phyloP scores from a whole-genome alignment of 1,140 invertebrate species.

The Sycophila sp. region DNA sequence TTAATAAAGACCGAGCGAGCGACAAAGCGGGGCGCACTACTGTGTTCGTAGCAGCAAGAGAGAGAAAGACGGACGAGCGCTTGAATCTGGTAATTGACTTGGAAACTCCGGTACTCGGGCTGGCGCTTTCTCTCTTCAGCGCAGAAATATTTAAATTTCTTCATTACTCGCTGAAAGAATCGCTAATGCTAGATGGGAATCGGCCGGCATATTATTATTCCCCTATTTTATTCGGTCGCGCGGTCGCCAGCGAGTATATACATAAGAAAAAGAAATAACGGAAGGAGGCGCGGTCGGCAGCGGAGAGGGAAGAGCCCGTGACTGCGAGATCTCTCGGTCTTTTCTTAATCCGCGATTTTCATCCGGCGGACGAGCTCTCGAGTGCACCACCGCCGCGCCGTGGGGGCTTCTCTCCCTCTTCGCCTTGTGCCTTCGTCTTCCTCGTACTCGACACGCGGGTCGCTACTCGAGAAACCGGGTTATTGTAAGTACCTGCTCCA shows the following conservation, averaged over 20 bases:
- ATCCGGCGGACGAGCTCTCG: too few relatives aligned
- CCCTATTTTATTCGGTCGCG: slow-evolving; percentile 52
- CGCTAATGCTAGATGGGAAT: slow-evolving; percentile 57
- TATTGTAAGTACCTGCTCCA: slow-evolving; percentile 59
- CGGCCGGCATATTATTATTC: slow-evolving; percentile 58
- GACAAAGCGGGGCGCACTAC: slow-evolving; percentile 42
- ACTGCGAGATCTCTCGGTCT: too few relatives aligned
- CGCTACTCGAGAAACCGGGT: slow-evolving; percentile 54
- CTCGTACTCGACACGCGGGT: slow-evolving; percentile 41
- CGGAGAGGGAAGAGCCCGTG: too few relatives aligned
- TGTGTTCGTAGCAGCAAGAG: background rate
- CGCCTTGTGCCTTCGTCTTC: background rate
- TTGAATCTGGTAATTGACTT: slow-evolving; percentile 62
- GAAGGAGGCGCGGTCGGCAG: background rate
- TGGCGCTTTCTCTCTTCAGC: slow-evolving; percentile 12
- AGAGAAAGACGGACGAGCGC: slow-evolving; percentile 41
- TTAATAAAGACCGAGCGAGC: slow-evolving; percentile 59
- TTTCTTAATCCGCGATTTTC: slow-evolving; percentile 32
- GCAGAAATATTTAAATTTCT: slow-evolving; percentile 62
- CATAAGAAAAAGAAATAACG: slow-evolving; percentile 26
- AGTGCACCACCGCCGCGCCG: too few relatives aligned
- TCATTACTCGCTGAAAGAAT: slow-evolving; percentile 61
- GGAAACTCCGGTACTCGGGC: slow-evolving; percentile 50
- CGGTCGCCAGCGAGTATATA: slow-evolving; percentile 34
- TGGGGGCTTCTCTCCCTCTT: background rate